phyloP scores from a whole-genome alignment of 2,888 invertebrate genomes.

The Tipula unca region DNA sequence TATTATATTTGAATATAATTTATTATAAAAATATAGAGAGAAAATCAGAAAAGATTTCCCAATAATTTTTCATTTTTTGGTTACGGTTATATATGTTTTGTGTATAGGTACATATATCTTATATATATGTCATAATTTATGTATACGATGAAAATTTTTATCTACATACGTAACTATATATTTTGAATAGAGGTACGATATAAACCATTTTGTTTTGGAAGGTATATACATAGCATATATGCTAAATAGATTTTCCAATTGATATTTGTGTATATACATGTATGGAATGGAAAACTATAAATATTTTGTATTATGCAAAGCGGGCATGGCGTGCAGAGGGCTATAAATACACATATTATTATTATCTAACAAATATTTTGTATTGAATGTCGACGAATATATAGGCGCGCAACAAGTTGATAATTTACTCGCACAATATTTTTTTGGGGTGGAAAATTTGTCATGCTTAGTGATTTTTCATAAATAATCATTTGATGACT shows the following conservation, averaged over 20 bases:
- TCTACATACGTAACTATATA: no score
- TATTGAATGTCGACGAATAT: background rate
- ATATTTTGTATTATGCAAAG: background rate
- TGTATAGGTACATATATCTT: background rate
- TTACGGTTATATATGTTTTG: background rate
- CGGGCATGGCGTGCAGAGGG: background rate
- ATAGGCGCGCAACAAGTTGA: background rate
- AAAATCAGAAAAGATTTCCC: background rate
- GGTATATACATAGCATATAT: background rate
- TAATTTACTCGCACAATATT: background rate
- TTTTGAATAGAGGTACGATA: no score
- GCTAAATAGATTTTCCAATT: background rate
- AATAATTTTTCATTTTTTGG: background rate
- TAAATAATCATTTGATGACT: background rate
- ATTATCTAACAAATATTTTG: background rate
- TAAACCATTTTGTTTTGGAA: background rate
- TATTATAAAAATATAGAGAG: no score
- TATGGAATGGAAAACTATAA: background rate
- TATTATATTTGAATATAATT: no score
- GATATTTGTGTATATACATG: no score
- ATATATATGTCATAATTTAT: background rate
- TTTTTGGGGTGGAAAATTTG: background rate
- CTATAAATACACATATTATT: background rate
- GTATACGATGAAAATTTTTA: background rate
- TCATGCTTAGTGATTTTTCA: background rate